Evolutionary conservation across 2,113 vertebrate species (phyloP).

Genomic region (Tinamus guttatus): DNA sequence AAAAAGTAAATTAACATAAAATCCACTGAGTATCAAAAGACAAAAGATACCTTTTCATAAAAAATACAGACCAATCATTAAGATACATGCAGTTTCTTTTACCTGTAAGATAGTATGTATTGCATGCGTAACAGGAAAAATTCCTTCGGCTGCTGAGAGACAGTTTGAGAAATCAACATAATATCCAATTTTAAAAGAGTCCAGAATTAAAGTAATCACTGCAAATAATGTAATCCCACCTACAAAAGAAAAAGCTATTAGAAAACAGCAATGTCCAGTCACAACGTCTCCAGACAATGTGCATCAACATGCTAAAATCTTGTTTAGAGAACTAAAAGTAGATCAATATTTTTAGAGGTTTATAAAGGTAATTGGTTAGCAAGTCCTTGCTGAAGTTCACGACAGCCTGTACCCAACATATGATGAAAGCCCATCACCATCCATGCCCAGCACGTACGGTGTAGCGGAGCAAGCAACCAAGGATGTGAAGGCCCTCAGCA

Average conservation of each 20-base stretch:
- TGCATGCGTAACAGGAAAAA: conserved; percentile 90
- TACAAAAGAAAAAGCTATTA: conserved; percentile 58
- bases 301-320: background rate
- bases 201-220: conserved; percentile 90
- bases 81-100: conserved; percentile 11
- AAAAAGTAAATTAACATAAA: background rate
- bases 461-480: background rate
- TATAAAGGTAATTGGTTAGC: background rate
- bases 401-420: background rate
- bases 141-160: conserved; percentile 86
- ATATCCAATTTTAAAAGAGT: conserved; percentile 92
- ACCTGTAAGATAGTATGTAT: conserved; percentile 93
- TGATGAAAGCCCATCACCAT: rapidly evolving
- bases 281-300: background rate
- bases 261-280: background rate
- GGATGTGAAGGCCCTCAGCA: background rate
- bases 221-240: conserved; percentile 93
- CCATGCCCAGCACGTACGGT: rapidly evolving
- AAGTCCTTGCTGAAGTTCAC: background rate
- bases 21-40: background rate
- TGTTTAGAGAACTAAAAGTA: background rate
- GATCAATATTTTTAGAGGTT: background rate
- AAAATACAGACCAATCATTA: background rate
- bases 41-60: background rate
- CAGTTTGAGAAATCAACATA: conserved; percentile 91